Conservation (phyloP, 1,140 invertebrate species). For the Saccostrea cuccullata region DNA sequence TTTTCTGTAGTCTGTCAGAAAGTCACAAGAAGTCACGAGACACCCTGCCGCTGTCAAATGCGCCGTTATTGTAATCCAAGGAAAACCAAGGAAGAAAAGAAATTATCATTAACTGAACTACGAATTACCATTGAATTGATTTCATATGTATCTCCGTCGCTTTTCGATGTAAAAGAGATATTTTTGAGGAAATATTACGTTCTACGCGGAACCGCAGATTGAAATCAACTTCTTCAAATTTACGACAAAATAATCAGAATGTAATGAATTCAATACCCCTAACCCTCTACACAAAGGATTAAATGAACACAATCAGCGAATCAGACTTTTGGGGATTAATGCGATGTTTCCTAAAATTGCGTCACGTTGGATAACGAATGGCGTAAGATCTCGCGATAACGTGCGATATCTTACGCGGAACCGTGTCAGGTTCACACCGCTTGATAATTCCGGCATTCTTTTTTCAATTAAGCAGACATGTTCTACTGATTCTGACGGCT, state of each 20-base stretch:
- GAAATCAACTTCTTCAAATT: too few relatives aligned
- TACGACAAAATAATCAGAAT: too few relatives aligned
- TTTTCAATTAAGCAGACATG: background rate
- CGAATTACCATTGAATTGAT: too few relatives aligned
- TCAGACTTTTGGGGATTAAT: background rate
- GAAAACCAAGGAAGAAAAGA: background rate
- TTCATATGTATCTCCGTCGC: too few relatives aligned
- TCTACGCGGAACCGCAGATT: too few relatives aligned
- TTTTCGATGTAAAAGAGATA: too few relatives aligned
- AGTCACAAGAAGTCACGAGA: background rate
- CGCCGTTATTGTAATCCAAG: background rate
- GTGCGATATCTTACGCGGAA: background rate
- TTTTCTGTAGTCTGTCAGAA: background rate
- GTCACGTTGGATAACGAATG: background rate
- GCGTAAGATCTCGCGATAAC: conserved; percentile 13
- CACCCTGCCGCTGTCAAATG: background rate
- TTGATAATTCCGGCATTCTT: background rate
- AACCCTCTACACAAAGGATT: too few relatives aligned
- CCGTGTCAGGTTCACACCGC: background rate
- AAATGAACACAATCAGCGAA: too few relatives aligned
- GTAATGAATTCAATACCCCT: too few relatives aligned
- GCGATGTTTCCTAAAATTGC: background rate
- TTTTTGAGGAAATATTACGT: too few relatives aligned
- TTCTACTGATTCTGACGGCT: background rate
- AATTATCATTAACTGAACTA: too few relatives aligned